Conservation (phyloP, 2,888 invertebrate species). For the Lutraria lutraria region DNA sequence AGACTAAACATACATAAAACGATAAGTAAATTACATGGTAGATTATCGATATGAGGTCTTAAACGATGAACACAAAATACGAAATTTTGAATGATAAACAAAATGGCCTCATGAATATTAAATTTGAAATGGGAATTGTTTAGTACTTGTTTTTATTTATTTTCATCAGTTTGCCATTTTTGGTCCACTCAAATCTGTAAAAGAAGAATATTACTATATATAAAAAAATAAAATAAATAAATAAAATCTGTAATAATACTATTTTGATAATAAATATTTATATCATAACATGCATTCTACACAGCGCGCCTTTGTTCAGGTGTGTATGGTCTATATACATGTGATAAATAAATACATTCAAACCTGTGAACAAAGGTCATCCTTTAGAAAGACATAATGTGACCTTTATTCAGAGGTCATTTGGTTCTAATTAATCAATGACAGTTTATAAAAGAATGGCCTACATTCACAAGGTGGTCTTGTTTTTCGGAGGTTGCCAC, state of each 20-base stretch:
- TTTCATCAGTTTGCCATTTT: constrained; percentile 76
- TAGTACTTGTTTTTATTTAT: constrained; percentile 62
- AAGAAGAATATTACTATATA: constrained; percentile 29
- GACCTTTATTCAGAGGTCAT: no score
- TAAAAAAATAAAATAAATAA: background rate
- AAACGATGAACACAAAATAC: background rate
- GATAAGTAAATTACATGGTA: no score
- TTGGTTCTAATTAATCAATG: no score
- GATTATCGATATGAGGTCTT: background rate
- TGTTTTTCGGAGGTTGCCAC: no score
- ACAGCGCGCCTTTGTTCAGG: no score
- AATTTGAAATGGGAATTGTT: background rate
- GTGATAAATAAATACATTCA: no score
- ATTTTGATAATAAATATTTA: background rate
- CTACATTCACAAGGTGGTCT: no score
- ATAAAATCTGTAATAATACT: background rate
- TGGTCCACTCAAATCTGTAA: constrained; percentile 81
- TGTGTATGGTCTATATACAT: no score
- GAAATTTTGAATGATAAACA: constrained; percentile 22
- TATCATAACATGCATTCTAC: background rate
- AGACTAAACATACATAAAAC: no score
- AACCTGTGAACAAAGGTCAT: no score
- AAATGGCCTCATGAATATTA: constrained; percentile 5
- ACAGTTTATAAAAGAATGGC: no score
- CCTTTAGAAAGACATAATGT: no score